Base-by-base conservation (phyloP, 1,140 invertebrate species). In the Macrobrachium rosenbergii region DNA sequence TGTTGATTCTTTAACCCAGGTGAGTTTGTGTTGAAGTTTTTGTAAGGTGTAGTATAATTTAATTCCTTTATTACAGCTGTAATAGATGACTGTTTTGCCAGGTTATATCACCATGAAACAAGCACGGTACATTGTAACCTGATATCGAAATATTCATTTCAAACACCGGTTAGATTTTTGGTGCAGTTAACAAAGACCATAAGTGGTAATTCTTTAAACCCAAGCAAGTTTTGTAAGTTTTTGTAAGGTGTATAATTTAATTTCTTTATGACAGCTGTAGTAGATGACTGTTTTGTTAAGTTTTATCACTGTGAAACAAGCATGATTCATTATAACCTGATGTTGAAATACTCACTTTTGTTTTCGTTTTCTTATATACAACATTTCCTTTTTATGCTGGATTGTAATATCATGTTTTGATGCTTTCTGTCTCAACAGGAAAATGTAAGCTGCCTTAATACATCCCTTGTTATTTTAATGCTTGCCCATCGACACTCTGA, bases 361-460 rank as follows among this genome's bases (percentile, higher is more conserved):
- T 52, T 52, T 12, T 3, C 28, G 3, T 37, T 37, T 37, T 37
- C 52, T 2, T 10, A 0, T 52, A 12, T 52, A 12, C 12, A 12
- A n/a, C n/a, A n/a, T n/a, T n/a, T n/a, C 6, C 2, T 67, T 67
- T 17, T 21, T 8, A 67, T 67, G 19, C 23, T 17, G n/a, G 2
- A 76, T 28, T 19, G 21, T 23, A 43, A 12, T 76, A 23, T n/a
- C 17, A 45, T 43, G 37, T 12, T 28, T 76, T 76, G 5, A 19
- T 12, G 12, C 2, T 43, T 37, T 45, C 2, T 45, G 17, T 28
- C 21, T 76, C 59, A 73, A 0, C 21, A 87, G 85, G 85, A 87
- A 76, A 87, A 87, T 87, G 85, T 87, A 52, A 87, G 85, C 63
- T 87, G 85, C 43, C 60, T 87, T 43, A 87, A 87, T 58, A 87